Percentiles rank a stretch among this genome's conserved stretches.
Conservation (phyloP, 2,797 vertebrate species). For the Anguilla anguilla region DNA sequence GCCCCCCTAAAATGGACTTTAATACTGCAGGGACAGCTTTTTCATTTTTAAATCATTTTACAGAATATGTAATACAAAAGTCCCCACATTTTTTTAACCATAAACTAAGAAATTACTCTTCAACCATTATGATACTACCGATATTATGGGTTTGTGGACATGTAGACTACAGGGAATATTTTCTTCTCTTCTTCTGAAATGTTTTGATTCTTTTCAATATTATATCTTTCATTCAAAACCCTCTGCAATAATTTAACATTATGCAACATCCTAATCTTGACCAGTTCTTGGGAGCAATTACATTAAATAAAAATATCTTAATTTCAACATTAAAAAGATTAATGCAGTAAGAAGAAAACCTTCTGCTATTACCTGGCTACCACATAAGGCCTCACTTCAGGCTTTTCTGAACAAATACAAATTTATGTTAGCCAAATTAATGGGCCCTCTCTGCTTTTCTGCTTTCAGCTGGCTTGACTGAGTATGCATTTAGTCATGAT, state of each 20-base stretch:
- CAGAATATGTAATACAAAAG: neutral
- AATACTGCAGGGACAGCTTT: conserved; percentile 54
- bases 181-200: neutral
- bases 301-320: conserved; percentile 10
- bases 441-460: neutral
- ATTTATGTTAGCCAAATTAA: conserved; percentile 1
- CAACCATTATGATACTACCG: neutral
- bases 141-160: neutral
- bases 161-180: neutral
- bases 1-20: conserved; percentile 57
- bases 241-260: neutral
- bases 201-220: neutral
- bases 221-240: neutral
- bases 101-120: conserved; percentile 17
- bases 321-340: neutral
- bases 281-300: neutral
- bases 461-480: neutral
- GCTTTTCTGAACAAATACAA: neutral
- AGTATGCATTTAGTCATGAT: neutral
- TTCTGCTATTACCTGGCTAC: conserved; percentile 1
- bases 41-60: neutral
- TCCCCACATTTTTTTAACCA: conserved; percentile 38
- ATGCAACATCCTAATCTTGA: neutral
- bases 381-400: conserved; percentile 20
- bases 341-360: neutral